Percentiles rank a stretch among this genome's conserved stretches.
Evolutionary conservation across 2,113 vertebrate species (phyloP).

Genomic region (Rutilus rutilus): DNA sequence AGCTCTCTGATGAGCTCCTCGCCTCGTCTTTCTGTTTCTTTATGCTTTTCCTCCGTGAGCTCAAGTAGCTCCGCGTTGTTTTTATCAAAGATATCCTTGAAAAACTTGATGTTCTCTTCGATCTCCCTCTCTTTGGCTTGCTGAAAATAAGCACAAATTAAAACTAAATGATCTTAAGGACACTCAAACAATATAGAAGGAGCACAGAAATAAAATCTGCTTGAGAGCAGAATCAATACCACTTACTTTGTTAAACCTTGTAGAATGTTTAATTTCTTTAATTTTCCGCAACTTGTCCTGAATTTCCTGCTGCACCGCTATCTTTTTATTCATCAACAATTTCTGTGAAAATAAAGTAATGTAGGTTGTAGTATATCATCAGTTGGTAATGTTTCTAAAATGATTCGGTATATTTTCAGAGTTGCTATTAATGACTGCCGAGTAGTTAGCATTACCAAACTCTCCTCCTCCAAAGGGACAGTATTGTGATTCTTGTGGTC

Average conservation of each 20-base stretch:
- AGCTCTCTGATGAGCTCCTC: background rate
- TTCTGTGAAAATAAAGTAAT: background rate
- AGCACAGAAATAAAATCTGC: background rate
- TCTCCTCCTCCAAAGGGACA: background rate
- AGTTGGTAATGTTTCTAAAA: background rate
- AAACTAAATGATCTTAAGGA: background rate
- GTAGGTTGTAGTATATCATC: background rate
- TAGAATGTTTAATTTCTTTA: conserved; percentile 8
- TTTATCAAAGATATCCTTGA: background rate
- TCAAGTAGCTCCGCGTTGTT: background rate
- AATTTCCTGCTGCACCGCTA: background rate
- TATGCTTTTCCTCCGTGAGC: background rate
- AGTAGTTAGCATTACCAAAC: background rate
- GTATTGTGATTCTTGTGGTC: conserved; percentile 12
- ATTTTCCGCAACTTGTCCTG: background rate
- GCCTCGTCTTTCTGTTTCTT: background rate
- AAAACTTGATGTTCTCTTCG: conserved; percentile 13
- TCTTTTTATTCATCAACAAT: conserved; percentile 12
- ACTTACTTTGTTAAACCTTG: conserved; percentile 26
- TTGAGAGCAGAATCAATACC: background rate
- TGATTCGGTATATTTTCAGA: background rate
- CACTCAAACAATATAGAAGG: background rate
- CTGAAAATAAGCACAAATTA: background rate
- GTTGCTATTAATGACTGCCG: background rate
- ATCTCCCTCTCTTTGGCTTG: conserved; percentile 20